Conservation (phyloP, 2,888 invertebrate genomes). For the Drosophila flavopinicola region DNA sequence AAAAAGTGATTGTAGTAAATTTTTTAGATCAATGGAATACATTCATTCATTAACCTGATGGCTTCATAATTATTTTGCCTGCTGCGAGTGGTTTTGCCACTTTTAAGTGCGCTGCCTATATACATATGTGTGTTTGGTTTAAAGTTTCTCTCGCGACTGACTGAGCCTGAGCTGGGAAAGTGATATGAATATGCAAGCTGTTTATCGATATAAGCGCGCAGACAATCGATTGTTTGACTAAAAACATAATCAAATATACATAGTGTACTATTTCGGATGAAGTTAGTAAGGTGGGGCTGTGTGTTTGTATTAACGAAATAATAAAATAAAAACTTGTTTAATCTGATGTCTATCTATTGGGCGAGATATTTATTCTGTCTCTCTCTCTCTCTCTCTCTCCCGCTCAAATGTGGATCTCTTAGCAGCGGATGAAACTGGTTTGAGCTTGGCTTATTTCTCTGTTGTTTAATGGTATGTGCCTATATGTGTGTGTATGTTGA, state of each 20-base stretch:
- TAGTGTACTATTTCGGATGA: neutral
- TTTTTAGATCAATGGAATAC: too few relatives aligned
- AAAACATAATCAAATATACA: neutral
- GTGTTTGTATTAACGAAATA: conserved; percentile 23
- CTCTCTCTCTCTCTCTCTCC: conserved; percentile 1
- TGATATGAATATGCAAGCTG: neutral
- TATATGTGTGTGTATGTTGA: conserved; percentile 36
- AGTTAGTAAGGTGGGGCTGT: neutral
- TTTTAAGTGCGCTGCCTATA: too few relatives aligned
- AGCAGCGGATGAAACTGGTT: conserved; percentile 53
- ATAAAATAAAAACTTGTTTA: conserved; percentile 52
- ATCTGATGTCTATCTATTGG: conserved; percentile 33
- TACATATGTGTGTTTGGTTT: neutral
- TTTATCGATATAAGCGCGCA: neutral
- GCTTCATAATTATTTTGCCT: neutral
- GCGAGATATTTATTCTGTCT: conserved; percentile 4
- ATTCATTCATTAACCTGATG: neutral
- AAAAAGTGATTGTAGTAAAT: neutral
- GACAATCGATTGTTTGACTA: conserved; percentile 1
- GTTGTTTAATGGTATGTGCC: conserved; percentile 25
- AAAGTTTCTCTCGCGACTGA: conserved; percentile 7
- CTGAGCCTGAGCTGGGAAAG: conserved; percentile 10
- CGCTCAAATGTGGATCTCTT: conserved; percentile 17
- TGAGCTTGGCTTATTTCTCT: conserved; percentile 43
- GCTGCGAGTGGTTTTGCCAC: neutral